Base-by-base conservation (phyloP, 2,113 vertebrate species). In the Rhegmatorhina hoffmannsi region DNA sequence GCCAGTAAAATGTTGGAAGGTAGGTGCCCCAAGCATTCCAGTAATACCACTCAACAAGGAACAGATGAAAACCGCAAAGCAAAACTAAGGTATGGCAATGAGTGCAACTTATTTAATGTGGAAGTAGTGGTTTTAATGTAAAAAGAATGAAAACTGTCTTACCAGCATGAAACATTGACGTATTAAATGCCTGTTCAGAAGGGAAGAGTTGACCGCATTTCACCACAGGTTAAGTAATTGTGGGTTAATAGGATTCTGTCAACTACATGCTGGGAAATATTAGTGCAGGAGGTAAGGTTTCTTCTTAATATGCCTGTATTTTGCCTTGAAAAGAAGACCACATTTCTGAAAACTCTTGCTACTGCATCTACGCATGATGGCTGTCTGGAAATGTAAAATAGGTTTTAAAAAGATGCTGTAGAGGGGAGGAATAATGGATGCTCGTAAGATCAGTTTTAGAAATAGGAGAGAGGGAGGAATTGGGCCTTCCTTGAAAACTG, bases 111-210 rank as follows among this genome's bases (percentile, higher is more conserved):
- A 53, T 6, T 89, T 68, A 24, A 28, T 53, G 13, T 64, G 52
- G 29, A 86, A 84, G 43, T 20, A 29, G 11, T 79, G 6, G 0
- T 47, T 87, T 92, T 60, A 24, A 43, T 31, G 17, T 47, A 72
- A 47, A 80, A 47, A 76, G 36, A 59, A 69, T 62, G 36, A 29
- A 58, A 93, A 64, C 47, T 63, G 31, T 47, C 44, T 84, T 77
- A 40, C 44, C 26, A 7, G 62, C 11, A 0, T 67, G 47, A 78
- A 90, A 56, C 56, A 16, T 47, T 1, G 2, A 6, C 0, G 0
- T 55, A 70, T 78, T 60, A 80, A 91, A 74, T 52, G 15, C 6
- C 12, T 0, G 0, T 80, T 79, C 33, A 59, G 84, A 87, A 84
- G 31, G 73, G 53, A 74, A 77, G 44, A 77, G 46, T 69, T 85